A percentile compares a stretch with the other conserved stretches of the same genome.
These are phyloP conservation scores for Metopolophium dirhodum DNA, from an alignment of 1,140 invertebrate species.

Conservation along the genomic window DNA sequence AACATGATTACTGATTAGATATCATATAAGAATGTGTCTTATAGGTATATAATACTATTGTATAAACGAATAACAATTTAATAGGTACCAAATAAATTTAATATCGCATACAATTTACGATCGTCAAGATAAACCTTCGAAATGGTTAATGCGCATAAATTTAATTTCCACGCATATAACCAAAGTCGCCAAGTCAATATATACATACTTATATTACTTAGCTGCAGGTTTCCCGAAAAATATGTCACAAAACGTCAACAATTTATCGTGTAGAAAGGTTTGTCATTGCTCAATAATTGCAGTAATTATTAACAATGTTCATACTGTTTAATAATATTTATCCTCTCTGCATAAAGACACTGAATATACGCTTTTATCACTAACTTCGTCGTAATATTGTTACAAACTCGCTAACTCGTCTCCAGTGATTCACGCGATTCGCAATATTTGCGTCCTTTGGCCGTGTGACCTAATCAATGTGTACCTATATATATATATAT, in stretches of 20 bases:
- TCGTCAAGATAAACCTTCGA: not conserved
- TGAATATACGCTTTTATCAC: not conserved
- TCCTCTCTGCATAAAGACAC: not conserved
- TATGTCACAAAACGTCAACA: not conserved
- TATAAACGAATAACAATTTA: not conserved
- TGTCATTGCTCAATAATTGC: not conserved
- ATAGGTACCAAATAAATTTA: not conserved
- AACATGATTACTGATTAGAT: not conserved
- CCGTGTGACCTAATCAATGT: too few relatives aligned
- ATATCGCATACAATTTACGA: not conserved
- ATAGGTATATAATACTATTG: not conserved
- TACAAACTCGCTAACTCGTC: too few relatives aligned
- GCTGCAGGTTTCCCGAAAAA: not conserved
- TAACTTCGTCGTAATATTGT: not conserved
- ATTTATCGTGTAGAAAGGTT: not conserved
- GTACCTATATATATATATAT: too few relatives aligned
- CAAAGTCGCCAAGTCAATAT: too few relatives aligned
- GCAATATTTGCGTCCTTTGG: too few relatives aligned
- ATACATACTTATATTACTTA: not conserved
- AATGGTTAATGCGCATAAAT: not conserved
- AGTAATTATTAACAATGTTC: not conserved
- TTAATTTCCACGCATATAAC: not conserved
- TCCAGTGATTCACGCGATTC: too few relatives aligned
- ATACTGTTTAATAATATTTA: not conserved
- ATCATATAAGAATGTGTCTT: not conserved